Conservation (phyloP, 2,113 vertebrate species). For the Lophius piscatorius region DNA sequence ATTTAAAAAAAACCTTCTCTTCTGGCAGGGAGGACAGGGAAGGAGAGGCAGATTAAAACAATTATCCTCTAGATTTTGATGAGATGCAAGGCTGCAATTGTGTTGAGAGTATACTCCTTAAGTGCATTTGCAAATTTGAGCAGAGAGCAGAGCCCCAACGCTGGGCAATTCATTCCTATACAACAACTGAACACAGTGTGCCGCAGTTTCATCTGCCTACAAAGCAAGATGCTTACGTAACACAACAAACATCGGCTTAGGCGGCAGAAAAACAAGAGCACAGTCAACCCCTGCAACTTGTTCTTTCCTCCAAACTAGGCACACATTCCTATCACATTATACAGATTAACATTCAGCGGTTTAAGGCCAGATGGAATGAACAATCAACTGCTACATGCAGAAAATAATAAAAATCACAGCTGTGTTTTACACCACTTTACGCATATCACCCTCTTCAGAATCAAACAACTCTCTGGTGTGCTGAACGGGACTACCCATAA, state of each 20-base stretch:
- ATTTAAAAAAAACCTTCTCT: slow-evolving; percentile 62
- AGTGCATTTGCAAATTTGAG: slow-evolving; percentile 34
- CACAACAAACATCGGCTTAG: slow-evolving; percentile 37
- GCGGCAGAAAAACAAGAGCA: slow-evolving; percentile 61
- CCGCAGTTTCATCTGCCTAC: slow-evolving; percentile 69
- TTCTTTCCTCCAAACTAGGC: slow-evolving; percentile 52
- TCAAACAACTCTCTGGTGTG: too few species aligned
- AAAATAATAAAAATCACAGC: slow-evolving; percentile 31
- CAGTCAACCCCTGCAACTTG: slow-evolving; percentile 45
- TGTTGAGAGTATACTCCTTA: slow-evolving; percentile 18
- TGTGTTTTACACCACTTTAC: slow-evolving; percentile 2
- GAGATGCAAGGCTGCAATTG: slow-evolving; percentile 35
- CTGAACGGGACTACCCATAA: too few species aligned
- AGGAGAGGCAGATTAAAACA: slow-evolving; percentile 53
- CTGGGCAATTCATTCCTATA: slow-evolving; percentile 48
- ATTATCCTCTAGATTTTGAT: slow-evolving; percentile 55
- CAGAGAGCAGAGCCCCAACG: slow-evolving; percentile 28
- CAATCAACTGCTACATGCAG: slow-evolving; percentile 11
- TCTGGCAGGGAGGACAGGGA: slow-evolving; percentile 58
- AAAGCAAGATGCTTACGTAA: slow-evolving; percentile 70
- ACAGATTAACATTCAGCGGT: slow-evolving; percentile 35
- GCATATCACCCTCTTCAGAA: slow-evolving; percentile 36
- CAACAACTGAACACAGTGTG: slow-evolving; percentile 65
- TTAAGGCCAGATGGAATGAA: slow-evolving; percentile 46
- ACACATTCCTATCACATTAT: slow-evolving; percentile 50